Conservation (phyloP, 1,140 invertebrate genomes). For the Macrotrachela quadricornifera region DNA sequence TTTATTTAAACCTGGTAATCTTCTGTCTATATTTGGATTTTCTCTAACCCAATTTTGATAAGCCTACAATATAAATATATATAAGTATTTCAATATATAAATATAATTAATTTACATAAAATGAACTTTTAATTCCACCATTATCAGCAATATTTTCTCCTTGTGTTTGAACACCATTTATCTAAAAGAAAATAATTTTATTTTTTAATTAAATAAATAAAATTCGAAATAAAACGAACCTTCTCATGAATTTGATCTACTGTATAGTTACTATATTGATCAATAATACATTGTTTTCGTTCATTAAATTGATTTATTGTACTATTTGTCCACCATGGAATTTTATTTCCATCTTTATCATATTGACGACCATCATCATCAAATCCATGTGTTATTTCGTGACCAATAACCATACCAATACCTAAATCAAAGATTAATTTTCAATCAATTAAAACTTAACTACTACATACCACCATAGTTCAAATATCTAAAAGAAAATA, state of each 20-base stretch:
- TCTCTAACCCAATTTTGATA: conserved; percentile 38
- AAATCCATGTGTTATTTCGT: conserved; percentile 9
- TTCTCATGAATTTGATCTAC: no score
- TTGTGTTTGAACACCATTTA: no score
- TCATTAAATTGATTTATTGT: conserved; percentile 14
- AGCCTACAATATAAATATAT: conserved; percentile 19
- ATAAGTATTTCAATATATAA: no score
- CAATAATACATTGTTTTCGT: conserved; percentile 16
- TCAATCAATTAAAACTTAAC: background rate
- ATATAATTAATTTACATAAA: no score
- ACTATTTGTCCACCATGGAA: conserved; percentile 27
- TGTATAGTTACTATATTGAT: conserved; percentile 13
- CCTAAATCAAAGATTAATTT: conserved; percentile 13
- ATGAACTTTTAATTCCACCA: no score
- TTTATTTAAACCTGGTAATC: conserved; percentile 39
- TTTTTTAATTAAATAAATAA: no score
- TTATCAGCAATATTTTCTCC: no score
- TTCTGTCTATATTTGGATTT: conserved; percentile 26
- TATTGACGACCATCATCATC: conserved; percentile 13
- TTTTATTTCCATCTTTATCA: conserved; percentile 21
- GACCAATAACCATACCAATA: conserved; percentile 6
- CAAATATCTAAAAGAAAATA: conserved; percentile 14
- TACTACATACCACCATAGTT: conserved; percentile 44
- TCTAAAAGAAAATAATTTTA: no score
- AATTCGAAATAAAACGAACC: no score